These are phyloP conservation scores for Epinephelus fuscoguttatus DNA, from an alignment of 2,113 vertebrate species.

Conservation along the genomic window DNA sequence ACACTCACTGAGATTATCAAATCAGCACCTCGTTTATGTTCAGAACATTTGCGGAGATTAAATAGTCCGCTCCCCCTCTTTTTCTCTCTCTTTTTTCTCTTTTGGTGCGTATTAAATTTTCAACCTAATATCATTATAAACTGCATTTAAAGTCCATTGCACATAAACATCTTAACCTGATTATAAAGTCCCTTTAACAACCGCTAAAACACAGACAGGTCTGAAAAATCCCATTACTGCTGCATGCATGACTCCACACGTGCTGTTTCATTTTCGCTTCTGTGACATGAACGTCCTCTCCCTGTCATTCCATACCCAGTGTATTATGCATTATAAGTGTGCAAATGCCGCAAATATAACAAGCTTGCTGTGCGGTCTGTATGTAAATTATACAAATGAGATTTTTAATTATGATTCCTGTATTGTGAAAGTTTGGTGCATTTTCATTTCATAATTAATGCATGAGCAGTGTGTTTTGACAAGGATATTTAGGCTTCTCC, in stretches of 20 bases:
- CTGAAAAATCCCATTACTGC: constrained; percentile 76
- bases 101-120: constrained; percentile 39
- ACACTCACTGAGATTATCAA: constrained; percentile 36
- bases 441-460: constrained; percentile 71
- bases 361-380: constrained; percentile 56
- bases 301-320: constrained; percentile 72
- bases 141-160: constrained; percentile 79
- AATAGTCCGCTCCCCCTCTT: constrained; percentile 5
- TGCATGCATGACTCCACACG: constrained; percentile 83
- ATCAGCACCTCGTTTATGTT: constrained; percentile 49
- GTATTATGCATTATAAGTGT: constrained; percentile 67
- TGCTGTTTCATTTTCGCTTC: constrained; percentile 77
- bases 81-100: background rate
- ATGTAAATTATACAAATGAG: constrained; percentile 65
- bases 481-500: constrained; percentile 56
- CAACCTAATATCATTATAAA: constrained; percentile 81
- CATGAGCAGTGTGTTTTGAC: constrained; percentile 72
- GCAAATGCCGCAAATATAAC: constrained; percentile 57
- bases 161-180: constrained; percentile 81
- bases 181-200: constrained; percentile 88
- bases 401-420: constrained; percentile 79
- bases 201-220: constrained; percentile 74
- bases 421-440: constrained; percentile 59
- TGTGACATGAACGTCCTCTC: constrained; percentile 70
- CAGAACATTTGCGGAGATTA: constrained; percentile 20